phyloP scores from a whole-genome alignment of 1,140 invertebrate species.

The Leguminivora glycinivorella region DNA sequence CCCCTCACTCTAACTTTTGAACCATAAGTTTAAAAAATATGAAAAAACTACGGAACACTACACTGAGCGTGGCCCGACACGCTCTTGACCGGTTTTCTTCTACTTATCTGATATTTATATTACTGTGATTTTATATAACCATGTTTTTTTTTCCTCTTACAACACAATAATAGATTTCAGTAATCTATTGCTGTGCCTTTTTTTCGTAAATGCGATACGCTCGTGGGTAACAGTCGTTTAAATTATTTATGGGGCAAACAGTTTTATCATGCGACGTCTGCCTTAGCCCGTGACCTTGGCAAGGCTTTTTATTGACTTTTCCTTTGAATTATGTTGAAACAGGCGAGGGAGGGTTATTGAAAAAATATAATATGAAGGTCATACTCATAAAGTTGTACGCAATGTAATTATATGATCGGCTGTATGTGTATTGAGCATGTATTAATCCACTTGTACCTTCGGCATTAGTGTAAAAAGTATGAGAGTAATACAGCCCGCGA shows the following conservation, averaged over 20 bases:
- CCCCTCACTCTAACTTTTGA: too few relatives aligned
- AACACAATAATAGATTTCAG: not conserved
- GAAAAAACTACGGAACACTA: too few relatives aligned
- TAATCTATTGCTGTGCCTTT: not conserved
- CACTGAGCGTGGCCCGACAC: too few relatives aligned
- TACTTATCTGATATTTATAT: too few relatives aligned
- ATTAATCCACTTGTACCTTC: not conserved
- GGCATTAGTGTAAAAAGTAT: too few relatives aligned
- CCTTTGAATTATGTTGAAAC: not conserved
- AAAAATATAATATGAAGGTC: not conserved
- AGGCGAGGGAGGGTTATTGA: not conserved
- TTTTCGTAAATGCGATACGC: slow-evolving; percentile 4
- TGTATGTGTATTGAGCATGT: not conserved
- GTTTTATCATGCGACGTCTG: slow-evolving; percentile 17
- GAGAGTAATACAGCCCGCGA: too few relatives aligned
- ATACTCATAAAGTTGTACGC: not conserved
- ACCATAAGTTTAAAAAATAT: too few relatives aligned
- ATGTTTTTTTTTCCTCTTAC: too few relatives aligned
- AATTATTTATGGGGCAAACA: slow-evolving; percentile 20
- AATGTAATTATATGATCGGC: not conserved
- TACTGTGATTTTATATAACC: too few relatives aligned
- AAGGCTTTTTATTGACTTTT: slow-evolving; percentile 1
- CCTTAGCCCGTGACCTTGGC: slow-evolving; percentile 11
- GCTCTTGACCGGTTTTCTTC: too few relatives aligned
- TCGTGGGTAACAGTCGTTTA: slow-evolving; percentile 5